These are phyloP conservation scores for Orthosia gracilis DNA, from an alignment of 2,888 invertebrate species.

Conservation along the genomic window DNA sequence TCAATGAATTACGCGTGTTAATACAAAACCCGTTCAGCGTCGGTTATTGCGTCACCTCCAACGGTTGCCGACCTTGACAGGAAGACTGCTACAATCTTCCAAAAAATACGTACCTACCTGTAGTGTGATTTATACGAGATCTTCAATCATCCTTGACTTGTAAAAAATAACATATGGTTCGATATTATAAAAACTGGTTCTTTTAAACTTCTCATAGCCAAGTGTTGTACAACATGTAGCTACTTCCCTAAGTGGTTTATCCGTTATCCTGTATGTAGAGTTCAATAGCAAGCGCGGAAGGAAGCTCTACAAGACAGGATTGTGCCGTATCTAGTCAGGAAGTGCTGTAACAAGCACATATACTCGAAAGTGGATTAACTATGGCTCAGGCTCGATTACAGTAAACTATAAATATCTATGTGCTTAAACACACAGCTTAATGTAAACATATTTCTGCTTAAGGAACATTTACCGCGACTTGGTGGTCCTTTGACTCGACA, in stretches of 20 bases:
- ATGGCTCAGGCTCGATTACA: constrained; percentile 80
- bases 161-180: constrained; percentile 46
- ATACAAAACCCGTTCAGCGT: constrained; percentile 82
- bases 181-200: constrained; percentile 42
- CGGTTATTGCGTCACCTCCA: constrained; percentile 81
- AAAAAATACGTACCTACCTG: constrained; percentile 47
- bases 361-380: constrained; percentile 82
- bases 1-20: constrained; percentile 81
- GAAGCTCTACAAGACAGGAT: constrained; percentile 86
- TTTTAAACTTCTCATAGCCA: constrained; percentile 32
- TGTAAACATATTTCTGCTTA: constrained; percentile 69
- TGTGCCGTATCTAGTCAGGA: constrained; percentile 86
- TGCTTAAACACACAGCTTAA: constrained; percentile 39
- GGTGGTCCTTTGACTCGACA: constrained; percentile 78
- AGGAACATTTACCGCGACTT: constrained; percentile 64
- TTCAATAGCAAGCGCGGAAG: constrained; percentile 81
- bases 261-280: constrained; percentile 78
- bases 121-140: constrained; percentile 52
- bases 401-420: constrained; percentile 72
- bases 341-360: constrained; percentile 79
- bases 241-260: constrained; percentile 85
- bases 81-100: constrained; percentile 69
- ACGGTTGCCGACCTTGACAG: constrained; percentile 84
- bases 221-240: constrained; percentile 35
- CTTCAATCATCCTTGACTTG: constrained; percentile 50